Evolutionary conservation across 2,113 vertebrate species (phyloP).

Genomic region (Sterna hirundo): DNA sequence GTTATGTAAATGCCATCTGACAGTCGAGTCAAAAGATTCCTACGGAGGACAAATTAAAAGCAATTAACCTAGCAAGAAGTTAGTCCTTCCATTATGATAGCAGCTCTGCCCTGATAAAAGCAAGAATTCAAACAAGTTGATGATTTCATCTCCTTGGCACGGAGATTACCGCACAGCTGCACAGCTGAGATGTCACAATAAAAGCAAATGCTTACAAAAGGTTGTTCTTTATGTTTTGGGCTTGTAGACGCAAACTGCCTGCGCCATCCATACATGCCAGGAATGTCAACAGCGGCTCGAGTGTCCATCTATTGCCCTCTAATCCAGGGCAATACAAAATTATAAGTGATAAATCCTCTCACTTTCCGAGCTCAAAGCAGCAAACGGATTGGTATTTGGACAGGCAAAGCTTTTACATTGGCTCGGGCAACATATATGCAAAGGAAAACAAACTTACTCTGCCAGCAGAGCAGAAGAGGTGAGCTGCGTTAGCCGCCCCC

Average conservation of each 20-base stretch:
- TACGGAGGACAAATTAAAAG: background rate
- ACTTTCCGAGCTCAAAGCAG: background rate
- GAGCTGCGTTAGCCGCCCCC: background rate
- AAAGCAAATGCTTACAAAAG: background rate
- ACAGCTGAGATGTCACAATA: conserved; percentile 14
- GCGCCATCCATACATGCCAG: background rate
- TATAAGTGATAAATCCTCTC: background rate
- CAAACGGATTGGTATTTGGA: background rate
- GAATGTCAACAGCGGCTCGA: background rate
- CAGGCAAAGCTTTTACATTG: background rate
- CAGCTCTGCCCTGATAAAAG: conserved; percentile 14
- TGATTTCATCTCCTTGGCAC: conserved; percentile 34
- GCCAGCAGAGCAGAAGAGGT: background rate
- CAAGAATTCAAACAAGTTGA: conserved; percentile 12
- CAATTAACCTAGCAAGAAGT: background rate
- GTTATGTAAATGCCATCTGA: background rate
- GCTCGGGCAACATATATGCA: background rate
- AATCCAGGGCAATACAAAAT: background rate
- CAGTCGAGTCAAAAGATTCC: background rate
- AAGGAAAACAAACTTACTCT: background rate
- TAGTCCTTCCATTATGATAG: background rate
- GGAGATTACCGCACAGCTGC: background rate
- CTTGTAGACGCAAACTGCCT: background rate
- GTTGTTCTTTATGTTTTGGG: background rate
- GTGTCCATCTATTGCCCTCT: background rate